phyloP scores from a whole-genome alignment of 1,140 invertebrate genomes.

The Dryas iulia region DNA sequence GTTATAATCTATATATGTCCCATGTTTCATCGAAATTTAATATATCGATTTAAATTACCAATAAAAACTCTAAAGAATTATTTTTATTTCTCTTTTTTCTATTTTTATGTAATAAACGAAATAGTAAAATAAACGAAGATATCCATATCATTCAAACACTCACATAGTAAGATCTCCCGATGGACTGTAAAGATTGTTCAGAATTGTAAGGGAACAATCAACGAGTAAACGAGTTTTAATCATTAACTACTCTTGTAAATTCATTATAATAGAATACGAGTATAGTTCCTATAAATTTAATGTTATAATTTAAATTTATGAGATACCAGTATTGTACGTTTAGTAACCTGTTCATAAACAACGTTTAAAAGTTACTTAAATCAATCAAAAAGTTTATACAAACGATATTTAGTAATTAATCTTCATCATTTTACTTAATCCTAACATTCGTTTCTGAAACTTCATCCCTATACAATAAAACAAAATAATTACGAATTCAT shows the following conservation, averaged over 20 bases:
- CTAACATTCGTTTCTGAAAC: slow-evolving; percentile 27
- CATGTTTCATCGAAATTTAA: no score
- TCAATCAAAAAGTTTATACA: slow-evolving; percentile 31
- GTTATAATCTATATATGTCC: no score
- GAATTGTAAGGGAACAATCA: not conserved
- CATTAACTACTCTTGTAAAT: no score
- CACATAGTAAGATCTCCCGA: not conserved
- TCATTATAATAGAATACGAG: no score
- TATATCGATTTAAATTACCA: no score
- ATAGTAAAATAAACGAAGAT: no score
- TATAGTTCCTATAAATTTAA: no score
- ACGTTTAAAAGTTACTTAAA: slow-evolving; percentile 24
- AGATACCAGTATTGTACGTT: not conserved
- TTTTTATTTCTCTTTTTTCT: no score
- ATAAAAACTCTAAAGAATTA: no score
- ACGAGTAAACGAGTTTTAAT: no score
- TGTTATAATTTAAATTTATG: not conserved
- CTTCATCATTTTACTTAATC: slow-evolving; percentile 26
- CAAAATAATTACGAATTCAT: slow-evolving; percentile 15
- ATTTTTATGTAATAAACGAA: no score
- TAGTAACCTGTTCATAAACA: slow-evolving; percentile 15
- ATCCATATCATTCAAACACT: no score
- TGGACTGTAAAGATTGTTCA: not conserved
- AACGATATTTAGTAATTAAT: slow-evolving; percentile 34
- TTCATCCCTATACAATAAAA: slow-evolving; percentile 26